A percentile compares a stretch with the other conserved stretches of the same genome.
Conservation (phyloP, 2,113 vertebrate species). For the Atrichornis clamosus region DNA sequence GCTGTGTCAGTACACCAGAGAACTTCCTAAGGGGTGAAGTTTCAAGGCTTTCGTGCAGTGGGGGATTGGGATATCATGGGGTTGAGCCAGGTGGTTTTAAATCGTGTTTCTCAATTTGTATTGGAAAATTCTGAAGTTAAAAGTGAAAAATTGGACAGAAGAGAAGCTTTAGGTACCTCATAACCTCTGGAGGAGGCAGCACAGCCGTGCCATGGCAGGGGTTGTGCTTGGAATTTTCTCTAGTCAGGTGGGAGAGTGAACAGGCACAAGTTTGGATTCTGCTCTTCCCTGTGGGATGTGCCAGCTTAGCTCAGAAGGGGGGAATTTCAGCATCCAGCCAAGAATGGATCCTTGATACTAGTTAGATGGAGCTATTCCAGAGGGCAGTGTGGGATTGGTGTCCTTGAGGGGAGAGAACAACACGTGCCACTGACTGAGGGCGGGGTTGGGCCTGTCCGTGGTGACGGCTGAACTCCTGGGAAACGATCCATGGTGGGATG, state of each 20-base stretch:
- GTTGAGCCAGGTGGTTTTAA: background rate
- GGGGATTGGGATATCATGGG: background rate
- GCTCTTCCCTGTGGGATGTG: background rate
- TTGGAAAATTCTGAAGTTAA: background rate
- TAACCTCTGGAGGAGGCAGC: background rate
- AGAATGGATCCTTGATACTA: background rate
- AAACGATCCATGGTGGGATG: background rate
- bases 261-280: background rate
- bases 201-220: background rate
- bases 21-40: background rate
- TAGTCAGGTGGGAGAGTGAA: background rate
- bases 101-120: background rate
- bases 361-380: background rate
- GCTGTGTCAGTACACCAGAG: background rate
- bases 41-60: background rate
- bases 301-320: background rate
- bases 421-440: rapidly evolving
- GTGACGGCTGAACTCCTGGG: rapidly evolving
- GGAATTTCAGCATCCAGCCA: background rate
- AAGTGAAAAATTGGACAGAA: background rate
- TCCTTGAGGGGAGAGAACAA: background rate
- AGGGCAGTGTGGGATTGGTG: background rate
- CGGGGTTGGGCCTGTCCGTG: no score
- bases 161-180: background rate
- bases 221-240: background rate